Base-by-base conservation (phyloP, 2,888 invertebrate genomes). In the Eurytoma californica region DNA sequence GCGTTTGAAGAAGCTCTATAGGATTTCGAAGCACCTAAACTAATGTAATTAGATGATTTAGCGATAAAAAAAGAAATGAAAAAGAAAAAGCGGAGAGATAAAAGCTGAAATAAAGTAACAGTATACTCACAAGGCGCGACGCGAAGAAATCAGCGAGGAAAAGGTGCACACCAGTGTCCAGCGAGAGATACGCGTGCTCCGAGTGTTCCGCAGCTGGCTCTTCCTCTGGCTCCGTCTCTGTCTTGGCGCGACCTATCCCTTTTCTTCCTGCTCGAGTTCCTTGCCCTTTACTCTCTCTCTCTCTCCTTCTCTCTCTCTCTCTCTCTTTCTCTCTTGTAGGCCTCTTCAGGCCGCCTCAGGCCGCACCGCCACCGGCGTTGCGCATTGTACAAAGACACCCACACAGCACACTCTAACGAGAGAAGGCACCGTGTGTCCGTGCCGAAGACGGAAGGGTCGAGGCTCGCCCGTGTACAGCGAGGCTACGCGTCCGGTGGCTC, bases 111-210 rank as follows among this genome's bases (percentile, higher is more conserved):
- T 24, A 14, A 16, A 28, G 30, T 57, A 16, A 16, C 13, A 18
- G 9, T 18, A 4, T 61, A 61, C 61, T 61, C 61, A 61, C 61
- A 30, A 61, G 61, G 30, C 61, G 61, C 61, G n/a, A 30, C 9
- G n/a, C 16, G 61, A 28, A 61, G 30, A 30, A 61, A 28, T 39
- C 30, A 39, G 39, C 9, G 39, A 39, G 9, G 39, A 39, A 39
- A 39, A 39, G 39, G 39, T 9, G 39, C 39, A 39, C 5, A 1
- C 7, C 7, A 39, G 39, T 39, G 7, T 39, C 39, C 39, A 39
- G 39, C 24, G 24, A 24, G 24, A 24, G 24, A 24, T 24, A 24
- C 7, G 7, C 9, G 39, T 7, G 1, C 5, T 39, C 39, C 39
- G 39, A 39, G 39, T 39, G 39, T 39, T 39, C 39, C 39, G 1